Evolutionary conservation across 2,797 vertebrate genomes (phyloP), one percentile per base, ranked within the genome.

Genomic region (Microcaecilia unicolor): DNA sequence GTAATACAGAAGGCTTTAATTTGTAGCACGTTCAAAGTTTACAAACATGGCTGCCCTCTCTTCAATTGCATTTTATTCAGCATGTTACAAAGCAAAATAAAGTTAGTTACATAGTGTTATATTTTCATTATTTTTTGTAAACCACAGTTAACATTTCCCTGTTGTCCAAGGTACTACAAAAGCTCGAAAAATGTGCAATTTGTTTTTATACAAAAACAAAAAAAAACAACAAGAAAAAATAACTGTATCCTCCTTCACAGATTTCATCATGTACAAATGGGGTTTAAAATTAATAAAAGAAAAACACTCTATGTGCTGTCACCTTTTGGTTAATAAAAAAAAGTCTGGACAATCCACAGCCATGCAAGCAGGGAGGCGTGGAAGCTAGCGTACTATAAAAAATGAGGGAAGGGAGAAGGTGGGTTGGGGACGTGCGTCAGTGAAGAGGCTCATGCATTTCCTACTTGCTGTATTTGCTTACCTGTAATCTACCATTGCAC

Each of bases 161-260:
- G 55, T 60, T 48, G 41, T 66, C 55, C 27, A 61, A 44, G 66
- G 57, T 36, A 15, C 61, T 70, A 66, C 39, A 64, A 70, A 73
- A 70, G 58, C 58, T 60, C 64, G 64, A 70, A 57, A 58, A 51
- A 40, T 66, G 64, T 73, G 61, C 67, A 66, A 68, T 51, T 41
- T 43, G 62, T n/a, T n/a, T n/a, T n/a, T n/a, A n/a, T 48, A 45
- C 50, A 48, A 48, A 48, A 52, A 48, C 24, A 34, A 48, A 25
- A 42, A 52, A 59, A 48, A 41, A 46, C 57, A 51, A 37, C 66
- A 50, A 51, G 46, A 58, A 26, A 31, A 25, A 22, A 25, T 22
- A 45, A 36, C 53, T n/a, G n/a, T n/a, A n/a, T n/a, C 50, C 37
- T 37, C 20, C 9, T 22, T 42, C 40, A 25, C 36, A 28, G 9